phyloP scores from a whole-genome alignment of 2,888 invertebrate genomes.

The Stenoptilia bipunctidactyla region DNA sequence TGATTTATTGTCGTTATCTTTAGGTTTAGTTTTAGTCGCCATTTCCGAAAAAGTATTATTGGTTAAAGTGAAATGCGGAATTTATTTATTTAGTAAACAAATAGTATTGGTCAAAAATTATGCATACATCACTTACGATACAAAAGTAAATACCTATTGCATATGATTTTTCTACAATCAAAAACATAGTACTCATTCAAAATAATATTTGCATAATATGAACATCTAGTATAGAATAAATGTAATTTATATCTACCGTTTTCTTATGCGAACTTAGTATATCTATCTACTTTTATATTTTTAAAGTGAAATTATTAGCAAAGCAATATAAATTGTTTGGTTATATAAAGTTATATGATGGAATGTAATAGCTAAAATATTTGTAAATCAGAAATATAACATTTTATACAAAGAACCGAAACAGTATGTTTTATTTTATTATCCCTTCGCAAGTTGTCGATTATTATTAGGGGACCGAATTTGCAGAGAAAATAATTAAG shows the following conservation, averaged over 20 bases:
- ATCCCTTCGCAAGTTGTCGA: too few relatives aligned
- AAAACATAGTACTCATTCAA: slow-evolving; percentile 37
- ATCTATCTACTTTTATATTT: slow-evolving; percentile 71
- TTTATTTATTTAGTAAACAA: slow-evolving; percentile 54
- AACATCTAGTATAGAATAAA: slow-evolving; percentile 48
- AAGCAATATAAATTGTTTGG: slow-evolving; percentile 60
- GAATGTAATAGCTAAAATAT: slow-evolving; percentile 48
- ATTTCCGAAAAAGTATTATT: slow-evolving; percentile 64
- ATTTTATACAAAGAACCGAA: slow-evolving; percentile 58
- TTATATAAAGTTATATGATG: slow-evolving; percentile 43
- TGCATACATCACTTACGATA: slow-evolving; percentile 15
- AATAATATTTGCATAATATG: slow-evolving; percentile 59
- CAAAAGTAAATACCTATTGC: slow-evolving; percentile 24
- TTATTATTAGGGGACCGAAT: too few relatives aligned
- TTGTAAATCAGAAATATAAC: slow-evolving; percentile 61
- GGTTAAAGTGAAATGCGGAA: slow-evolving; percentile 40
- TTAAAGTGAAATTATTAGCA: slow-evolving; percentile 44
- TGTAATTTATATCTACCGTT: slow-evolving; percentile 60
- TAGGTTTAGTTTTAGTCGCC: slow-evolving; percentile 46
- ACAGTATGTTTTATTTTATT: neutral
- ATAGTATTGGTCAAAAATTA: slow-evolving; percentile 5
- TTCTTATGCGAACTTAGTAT: slow-evolving; percentile 51
- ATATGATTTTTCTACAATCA: slow-evolving; percentile 23
- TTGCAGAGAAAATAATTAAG: too few relatives aligned
- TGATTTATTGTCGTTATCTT: slow-evolving; percentile 57